Evolutionary conservation across 2,113 vertebrate species (phyloP).

Genomic region (Neomonachus schauinslandi): DNA sequence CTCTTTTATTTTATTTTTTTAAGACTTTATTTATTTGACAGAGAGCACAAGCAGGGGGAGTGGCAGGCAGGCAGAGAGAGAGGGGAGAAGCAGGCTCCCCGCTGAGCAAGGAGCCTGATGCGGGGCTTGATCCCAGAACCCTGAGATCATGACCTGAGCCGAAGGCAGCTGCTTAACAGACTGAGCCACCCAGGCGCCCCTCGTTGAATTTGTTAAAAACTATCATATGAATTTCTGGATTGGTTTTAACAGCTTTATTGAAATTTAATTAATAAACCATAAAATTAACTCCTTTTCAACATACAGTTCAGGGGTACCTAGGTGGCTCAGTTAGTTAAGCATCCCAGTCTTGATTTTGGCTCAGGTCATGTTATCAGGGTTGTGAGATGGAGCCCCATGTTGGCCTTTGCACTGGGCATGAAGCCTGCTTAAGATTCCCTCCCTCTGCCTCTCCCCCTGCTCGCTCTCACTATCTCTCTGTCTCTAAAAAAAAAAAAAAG

Average conservation of each 20-base stretch:
- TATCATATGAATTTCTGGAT: not conserved
- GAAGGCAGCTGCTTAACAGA: too few species aligned
- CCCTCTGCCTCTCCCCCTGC: not conserved
- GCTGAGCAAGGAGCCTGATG: too few species aligned
- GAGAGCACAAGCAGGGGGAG: too few species aligned
- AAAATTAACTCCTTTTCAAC: not conserved
- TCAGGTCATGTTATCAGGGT: not conserved
- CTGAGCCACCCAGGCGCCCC: too few species aligned
- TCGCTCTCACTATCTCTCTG: not conserved
- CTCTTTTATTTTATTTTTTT: too few species aligned
- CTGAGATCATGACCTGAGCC: too few species aligned
- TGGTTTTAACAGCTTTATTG: constrained; percentile 6
- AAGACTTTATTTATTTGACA: too few species aligned
- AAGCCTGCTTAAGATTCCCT: not conserved
- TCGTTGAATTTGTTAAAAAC: not conserved
- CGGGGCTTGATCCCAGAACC: too few species aligned
- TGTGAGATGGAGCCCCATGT: not conserved
- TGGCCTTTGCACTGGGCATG: not conserved
- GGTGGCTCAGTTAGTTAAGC: not conserved
- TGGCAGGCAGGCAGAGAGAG: too few species aligned
- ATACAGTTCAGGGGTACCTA: not conserved
- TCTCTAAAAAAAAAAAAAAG: not conserved
- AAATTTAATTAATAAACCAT: constrained; percentile 21
- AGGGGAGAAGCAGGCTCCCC: too few species aligned
- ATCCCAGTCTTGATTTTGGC: not conserved